Conservation (phyloP, 2,888 invertebrate genomes). For the Meliscaeva auricollis region DNA sequence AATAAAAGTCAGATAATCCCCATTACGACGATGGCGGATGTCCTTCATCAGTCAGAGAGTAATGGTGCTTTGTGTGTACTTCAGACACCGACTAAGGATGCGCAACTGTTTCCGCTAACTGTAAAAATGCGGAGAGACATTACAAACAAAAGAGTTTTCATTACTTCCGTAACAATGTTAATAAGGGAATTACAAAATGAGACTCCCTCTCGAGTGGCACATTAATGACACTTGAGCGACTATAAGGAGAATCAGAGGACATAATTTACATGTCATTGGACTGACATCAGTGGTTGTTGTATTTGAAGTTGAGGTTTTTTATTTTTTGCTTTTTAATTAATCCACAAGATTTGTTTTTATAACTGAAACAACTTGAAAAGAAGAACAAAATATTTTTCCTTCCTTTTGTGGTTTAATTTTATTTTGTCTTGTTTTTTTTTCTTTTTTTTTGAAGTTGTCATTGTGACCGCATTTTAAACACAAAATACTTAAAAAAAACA, state of each 20-base stretch:
- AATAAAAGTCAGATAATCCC: constrained; percentile 45
- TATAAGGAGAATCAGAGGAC: constrained; percentile 48
- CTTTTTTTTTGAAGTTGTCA: no score
- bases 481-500: no score
- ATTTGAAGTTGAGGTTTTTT: background rate
- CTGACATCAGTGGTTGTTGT: background rate
- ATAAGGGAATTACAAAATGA: constrained; percentile 27
- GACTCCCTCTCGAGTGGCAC: constrained; percentile 8
- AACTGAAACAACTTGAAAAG: no score
- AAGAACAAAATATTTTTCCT: no score
- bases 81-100: constrained; percentile 4
- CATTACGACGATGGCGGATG: constrained; percentile 38
- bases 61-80: background rate
- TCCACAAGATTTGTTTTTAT: no score
- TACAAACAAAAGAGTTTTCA: constrained; percentile 33
- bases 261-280: constrained; percentile 62
- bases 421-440: no score
- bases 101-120: constrained; percentile 28
- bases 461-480: no score
- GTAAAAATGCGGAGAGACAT: constrained; percentile 22
- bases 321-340: background rate
- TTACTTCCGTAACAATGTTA: constrained; percentile 27
- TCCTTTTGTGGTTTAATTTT: no score
- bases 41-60: constrained; percentile 33
- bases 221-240: constrained; percentile 49